These are phyloP conservation scores for Caenorhabditis sp. DNA, from an alignment of 2,888 invertebrate genomes.

Conservation along the genomic window DNA sequence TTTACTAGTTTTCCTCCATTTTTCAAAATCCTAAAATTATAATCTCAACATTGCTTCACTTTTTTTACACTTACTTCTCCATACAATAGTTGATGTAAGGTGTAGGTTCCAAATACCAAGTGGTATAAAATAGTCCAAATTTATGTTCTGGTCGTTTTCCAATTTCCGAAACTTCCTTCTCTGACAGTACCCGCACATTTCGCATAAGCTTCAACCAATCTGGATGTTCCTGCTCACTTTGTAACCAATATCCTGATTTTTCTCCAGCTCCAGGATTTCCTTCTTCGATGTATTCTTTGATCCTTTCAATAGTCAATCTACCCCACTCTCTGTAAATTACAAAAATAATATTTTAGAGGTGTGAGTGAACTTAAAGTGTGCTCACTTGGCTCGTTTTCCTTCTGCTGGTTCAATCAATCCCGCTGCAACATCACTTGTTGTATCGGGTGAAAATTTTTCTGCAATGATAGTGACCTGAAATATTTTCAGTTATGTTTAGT, in stretches of 20 bases:
- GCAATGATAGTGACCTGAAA: constrained; percentile 68
- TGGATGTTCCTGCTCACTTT: constrained; percentile 13
- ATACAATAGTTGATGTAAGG: constrained; percentile 40
- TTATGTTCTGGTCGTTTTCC: constrained; percentile 22
- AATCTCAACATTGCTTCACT: constrained; percentile 16
- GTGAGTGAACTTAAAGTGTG: not conserved
- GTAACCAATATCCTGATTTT: constrained; percentile 27
- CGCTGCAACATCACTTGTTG: constrained; percentile 70
- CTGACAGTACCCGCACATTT: constrained; percentile 27
- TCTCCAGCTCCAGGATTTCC: constrained; percentile 24
- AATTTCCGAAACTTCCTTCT: constrained; percentile 8
- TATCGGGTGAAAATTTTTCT: constrained; percentile 67
- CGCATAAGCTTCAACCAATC: constrained; percentile 38
- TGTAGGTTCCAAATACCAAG: constrained; percentile 49
- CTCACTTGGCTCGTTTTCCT: constrained; percentile 14
- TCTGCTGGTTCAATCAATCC: constrained; percentile 69
- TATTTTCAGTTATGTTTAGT: too few species aligned
- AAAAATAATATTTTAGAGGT: too few species aligned
- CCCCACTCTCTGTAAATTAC: constrained; percentile 31
- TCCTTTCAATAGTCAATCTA: constrained; percentile 13
- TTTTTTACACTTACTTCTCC: constrained; percentile 30
- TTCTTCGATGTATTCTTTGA: constrained; percentile 17
- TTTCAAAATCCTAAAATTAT: constrained; percentile 34
- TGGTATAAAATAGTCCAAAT: constrained; percentile 50
- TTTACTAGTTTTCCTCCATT: constrained; percentile 37